Evolutionary conservation across 1,140 invertebrate species (phyloP).

Genomic region (Micrasema minimum): DNA sequence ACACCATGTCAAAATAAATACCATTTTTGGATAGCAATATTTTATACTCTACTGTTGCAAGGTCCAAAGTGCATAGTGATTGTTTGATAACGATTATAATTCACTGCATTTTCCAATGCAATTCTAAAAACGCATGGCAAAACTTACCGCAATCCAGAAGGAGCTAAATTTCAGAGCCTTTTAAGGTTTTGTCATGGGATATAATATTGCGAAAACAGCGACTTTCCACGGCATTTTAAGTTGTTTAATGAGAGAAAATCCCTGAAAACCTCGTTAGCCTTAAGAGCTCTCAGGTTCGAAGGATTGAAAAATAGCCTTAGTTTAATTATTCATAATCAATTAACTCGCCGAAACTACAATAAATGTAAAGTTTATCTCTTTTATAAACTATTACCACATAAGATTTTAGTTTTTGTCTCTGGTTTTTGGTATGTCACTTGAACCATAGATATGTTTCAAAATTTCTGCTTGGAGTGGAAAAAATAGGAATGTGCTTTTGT

Average conservation of each 20-base stretch:
- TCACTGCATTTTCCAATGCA: conserved; percentile 12
- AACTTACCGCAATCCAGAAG: conserved; percentile 14
- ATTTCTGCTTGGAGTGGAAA: no score
- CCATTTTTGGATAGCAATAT: not conserved
- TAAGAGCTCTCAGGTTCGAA: conserved; percentile 22
- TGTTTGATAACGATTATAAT: conserved; percentile 13
- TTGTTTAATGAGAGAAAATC: not conserved
- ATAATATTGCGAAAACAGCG: conserved; percentile 10
- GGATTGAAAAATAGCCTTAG: conserved; percentile 14
- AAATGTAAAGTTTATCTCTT: not conserved
- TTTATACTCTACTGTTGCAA: not conserved
- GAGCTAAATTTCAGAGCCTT: not conserved
- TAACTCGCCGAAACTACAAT: conserved; percentile 9
- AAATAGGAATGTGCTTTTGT: no score
- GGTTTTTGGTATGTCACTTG: not conserved
- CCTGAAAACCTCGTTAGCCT: conserved; percentile 10
- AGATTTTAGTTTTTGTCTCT: not conserved
- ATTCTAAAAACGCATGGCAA: not conserved
- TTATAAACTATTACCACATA: conserved; percentile 24
- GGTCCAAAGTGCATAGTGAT: conserved; percentile 20
- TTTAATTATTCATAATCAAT: conserved; percentile 30
- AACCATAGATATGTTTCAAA: not conserved
- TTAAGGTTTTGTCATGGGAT: conserved; percentile 14
- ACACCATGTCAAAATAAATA: conserved; percentile 19
- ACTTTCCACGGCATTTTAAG: conserved; percentile 22